Conservation (phyloP, 2,888 invertebrate genomes). For the Myathropa florea region DNA sequence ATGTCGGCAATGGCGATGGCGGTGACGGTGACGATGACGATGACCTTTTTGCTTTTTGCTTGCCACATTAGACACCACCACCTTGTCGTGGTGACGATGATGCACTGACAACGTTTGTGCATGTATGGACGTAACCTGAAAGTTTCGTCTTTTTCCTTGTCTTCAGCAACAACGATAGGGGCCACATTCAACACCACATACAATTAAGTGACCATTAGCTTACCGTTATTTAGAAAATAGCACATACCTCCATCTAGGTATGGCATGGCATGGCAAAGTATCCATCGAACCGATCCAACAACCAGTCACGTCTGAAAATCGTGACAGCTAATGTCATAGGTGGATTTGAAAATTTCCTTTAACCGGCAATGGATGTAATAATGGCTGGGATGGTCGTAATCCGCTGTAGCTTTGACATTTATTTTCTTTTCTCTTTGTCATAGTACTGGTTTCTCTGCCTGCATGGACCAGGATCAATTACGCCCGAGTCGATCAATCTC, state of each 20-base stretch:
- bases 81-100: background rate
- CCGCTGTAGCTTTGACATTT: slow-evolving; percentile 60
- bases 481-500: slow-evolving; percentile 49
- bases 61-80: background rate
- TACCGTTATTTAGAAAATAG: slow-evolving; percentile 69
- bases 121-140: slow-evolving; percentile 44
- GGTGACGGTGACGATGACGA: slow-evolving; percentile 39
- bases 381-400: slow-evolving; percentile 13
- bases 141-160: slow-evolving; percentile 26
- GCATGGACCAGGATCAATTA: slow-evolving; percentile 59
- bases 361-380: slow-evolving; percentile 61
- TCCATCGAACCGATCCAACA: slow-evolving; percentile 12
- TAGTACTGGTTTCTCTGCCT: slow-evolving; percentile 44
- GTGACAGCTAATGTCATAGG: slow-evolving; percentile 72
- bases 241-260: slow-evolving; percentile 40
- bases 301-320: slow-evolving; percentile 73
- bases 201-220: slow-evolving; percentile 64
- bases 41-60: slow-evolving; percentile 58
- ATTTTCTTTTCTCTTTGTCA: background rate
- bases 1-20: slow-evolving; percentile 12
- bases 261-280: slow-evolving; percentile 22
- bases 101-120: slow-evolving; percentile 1
- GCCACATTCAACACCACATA: slow-evolving; percentile 22
- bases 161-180: background rate
- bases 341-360: slow-evolving; percentile 62